phyloP scores from a whole-genome alignment of 1,140 invertebrate species.

The Phthorimaea operculella region DNA sequence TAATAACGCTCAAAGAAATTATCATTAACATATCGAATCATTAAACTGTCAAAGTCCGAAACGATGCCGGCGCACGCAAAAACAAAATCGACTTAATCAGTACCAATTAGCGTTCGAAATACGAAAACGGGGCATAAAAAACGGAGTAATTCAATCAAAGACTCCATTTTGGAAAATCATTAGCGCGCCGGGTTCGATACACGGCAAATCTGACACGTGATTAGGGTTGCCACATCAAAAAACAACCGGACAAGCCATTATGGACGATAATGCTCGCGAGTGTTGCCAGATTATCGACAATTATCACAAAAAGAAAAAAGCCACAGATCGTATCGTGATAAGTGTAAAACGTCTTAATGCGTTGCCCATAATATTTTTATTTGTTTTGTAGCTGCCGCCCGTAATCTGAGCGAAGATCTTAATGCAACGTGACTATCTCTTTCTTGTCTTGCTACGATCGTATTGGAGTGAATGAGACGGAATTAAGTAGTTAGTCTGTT shows the following conservation, averaged over 20 bases:
- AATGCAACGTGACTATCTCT: constrained; percentile 2
- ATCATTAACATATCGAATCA: constrained; percentile 27
- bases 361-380: constrained; percentile 31
- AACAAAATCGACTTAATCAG: constrained; percentile 29
- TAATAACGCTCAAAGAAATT: constrained; percentile 12
- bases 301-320: constrained; percentile 57
- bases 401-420: background rate
- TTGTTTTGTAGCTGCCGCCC: constrained; percentile 4
- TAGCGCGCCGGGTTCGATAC: constrained; percentile 39
- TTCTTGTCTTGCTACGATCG: background rate
- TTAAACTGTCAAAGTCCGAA: constrained; percentile 19
- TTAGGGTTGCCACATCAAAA: constrained; percentile 56
- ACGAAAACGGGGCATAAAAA: constrained; percentile 20
- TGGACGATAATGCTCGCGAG: constrained; percentile 46
- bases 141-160: constrained; percentile 30
- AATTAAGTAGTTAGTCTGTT: constrained; percentile 3
- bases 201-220: constrained; percentile 62
- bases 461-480: background rate
- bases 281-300: constrained; percentile 65
- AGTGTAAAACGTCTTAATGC: constrained; percentile 64
- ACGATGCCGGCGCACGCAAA: constrained; percentile 6
- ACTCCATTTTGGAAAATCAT: constrained; percentile 45
- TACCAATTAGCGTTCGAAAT: constrained; percentile 30
- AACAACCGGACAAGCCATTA: constrained; percentile 51
- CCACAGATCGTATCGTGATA: constrained; percentile 54